phyloP scores from a whole-genome alignment of 2,797 vertebrate species.

The Cryptoprocta ferox region DNA sequence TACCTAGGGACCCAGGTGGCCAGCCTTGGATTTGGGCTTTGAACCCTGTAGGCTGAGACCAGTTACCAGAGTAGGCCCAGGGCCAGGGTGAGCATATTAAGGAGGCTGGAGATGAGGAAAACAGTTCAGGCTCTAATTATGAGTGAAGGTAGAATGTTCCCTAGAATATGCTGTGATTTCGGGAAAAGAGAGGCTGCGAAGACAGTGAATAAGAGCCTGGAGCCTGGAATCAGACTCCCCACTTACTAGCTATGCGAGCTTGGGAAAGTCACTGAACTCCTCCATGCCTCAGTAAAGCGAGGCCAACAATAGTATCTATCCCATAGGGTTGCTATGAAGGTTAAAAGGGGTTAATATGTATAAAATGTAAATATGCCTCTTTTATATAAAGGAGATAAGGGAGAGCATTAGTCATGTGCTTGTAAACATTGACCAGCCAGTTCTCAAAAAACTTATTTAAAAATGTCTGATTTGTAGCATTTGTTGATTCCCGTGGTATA shows the following conservation, averaged over 20 bases:
- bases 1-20: not conserved
- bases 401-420: not conserved
- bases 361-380: not conserved
- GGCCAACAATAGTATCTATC: not conserved
- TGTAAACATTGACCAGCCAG: not conserved
- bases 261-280: not conserved
- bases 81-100: not conserved
- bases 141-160: not conserved
- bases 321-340: not conserved
- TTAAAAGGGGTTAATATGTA: conserved; percentile 3
- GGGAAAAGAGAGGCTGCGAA: not conserved
- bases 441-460: not conserved
- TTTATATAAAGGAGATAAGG: conserved; percentile 1
- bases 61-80: not conserved
- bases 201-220: not conserved
- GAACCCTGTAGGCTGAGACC: not conserved
- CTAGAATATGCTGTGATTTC: not conserved
- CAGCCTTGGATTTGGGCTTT: not conserved
- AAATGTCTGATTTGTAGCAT: not conserved
- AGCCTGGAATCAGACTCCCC: not conserved
- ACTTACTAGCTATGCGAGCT: not conserved
- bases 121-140: not conserved
- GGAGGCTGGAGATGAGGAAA: not conserved
- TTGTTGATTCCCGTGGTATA: not conserved
- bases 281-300: not conserved